Conservation (phyloP, 2,888 invertebrate species). For the Anorthoa munda region DNA sequence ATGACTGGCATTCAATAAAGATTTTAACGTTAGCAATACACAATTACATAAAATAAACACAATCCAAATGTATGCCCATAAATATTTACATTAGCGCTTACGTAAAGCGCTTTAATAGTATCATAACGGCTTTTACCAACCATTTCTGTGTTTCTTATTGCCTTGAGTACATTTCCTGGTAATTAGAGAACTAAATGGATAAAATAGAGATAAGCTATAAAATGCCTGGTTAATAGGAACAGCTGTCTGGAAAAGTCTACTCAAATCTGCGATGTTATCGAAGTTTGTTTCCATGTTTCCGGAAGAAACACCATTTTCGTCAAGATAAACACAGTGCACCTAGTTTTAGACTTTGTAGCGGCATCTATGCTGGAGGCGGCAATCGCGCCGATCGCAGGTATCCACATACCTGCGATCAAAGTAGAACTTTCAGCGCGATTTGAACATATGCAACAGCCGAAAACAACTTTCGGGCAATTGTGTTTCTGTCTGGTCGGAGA, state of each 20-base stretch:
- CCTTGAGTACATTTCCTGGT: slow-evolving; percentile 16
- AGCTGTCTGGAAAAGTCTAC: slow-evolving; percentile 2
- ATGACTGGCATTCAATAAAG: slow-evolving; percentile 26
- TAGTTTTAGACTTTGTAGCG: not conserved
- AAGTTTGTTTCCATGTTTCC: not conserved
- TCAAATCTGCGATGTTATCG: not conserved
- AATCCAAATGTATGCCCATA: slow-evolving; percentile 48
- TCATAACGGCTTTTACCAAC: slow-evolving; percentile 9
- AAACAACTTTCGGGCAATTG: no score
- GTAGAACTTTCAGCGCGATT: no score
- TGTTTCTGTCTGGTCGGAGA: no score
- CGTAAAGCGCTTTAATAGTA: slow-evolving; percentile 40
- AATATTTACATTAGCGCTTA: slow-evolving; percentile 49
- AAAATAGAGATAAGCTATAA: not conserved
- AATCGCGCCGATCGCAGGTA: no score
- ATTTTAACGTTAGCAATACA: slow-evolving; percentile 36
- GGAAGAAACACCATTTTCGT: not conserved
- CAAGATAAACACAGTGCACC: not conserved
- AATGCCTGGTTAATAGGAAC: not conserved
- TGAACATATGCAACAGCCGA: no score
- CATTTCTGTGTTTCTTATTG: slow-evolving; percentile 28
- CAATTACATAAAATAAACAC: slow-evolving; percentile 26
- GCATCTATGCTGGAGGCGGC: no score
- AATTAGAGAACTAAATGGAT: not conserved
- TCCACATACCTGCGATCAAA: no score